These are phyloP conservation scores for Phrixothrix hirtus DNA, from an alignment of 2,888 invertebrate species.

Conservation along the genomic window DNA sequence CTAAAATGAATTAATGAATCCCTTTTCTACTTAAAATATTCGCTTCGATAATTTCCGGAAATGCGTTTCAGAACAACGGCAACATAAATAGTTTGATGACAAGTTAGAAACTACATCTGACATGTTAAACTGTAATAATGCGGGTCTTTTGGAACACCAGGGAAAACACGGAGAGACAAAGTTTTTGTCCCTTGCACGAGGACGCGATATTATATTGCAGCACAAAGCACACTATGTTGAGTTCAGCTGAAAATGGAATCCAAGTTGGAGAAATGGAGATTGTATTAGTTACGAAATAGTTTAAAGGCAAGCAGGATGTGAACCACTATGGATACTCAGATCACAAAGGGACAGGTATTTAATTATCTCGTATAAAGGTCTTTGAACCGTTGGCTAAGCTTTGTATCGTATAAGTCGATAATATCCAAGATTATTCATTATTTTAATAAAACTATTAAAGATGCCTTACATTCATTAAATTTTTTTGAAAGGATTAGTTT, in stretches of 20 bases:
- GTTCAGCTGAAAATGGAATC: conserved; percentile 25
- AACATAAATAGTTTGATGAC: conserved; percentile 22
- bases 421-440: too few relatives aligned
- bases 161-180: conserved; percentile 25
- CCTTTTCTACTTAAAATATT: conserved; percentile 8
- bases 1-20: conserved; percentile 15
- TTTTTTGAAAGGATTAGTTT: too few relatives aligned
- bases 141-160: conserved; percentile 19
- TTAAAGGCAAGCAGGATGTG: conserved; percentile 19
- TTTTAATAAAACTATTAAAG: too few relatives aligned
- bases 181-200: conserved; percentile 20
- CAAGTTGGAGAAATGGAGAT: conserved; percentile 27
- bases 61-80: conserved; percentile 2
- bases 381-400: conserved; percentile 13
- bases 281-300: conserved; percentile 31
- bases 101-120: conserved; percentile 28
- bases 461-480: too few relatives aligned
- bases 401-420: not conserved
- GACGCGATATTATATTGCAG: conserved; percentile 23
- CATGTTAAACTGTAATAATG: conserved; percentile 28
- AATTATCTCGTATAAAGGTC: conserved; percentile 22
- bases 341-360: conserved; percentile 26
- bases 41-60: conserved; percentile 20
- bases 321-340: conserved; percentile 15
- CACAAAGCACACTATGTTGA: conserved; percentile 22